Percentiles rank a stretch among this genome's conserved stretches.
Conservation (phyloP, 2,113 vertebrate species). For the Mus pahari region DNA sequence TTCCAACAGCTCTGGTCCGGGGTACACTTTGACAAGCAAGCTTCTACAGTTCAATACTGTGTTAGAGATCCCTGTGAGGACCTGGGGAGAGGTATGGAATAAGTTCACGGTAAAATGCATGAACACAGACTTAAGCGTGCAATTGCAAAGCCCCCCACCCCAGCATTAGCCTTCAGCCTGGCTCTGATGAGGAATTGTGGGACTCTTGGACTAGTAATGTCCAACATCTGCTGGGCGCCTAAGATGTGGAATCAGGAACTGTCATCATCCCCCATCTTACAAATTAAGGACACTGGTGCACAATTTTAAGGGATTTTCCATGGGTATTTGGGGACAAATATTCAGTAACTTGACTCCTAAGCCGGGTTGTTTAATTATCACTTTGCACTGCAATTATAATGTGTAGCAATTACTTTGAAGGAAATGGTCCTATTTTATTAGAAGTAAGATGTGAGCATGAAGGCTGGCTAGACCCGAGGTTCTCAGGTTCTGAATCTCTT, state of each 20-base stretch:
- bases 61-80: neutral
- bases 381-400: neutral
- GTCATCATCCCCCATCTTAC: conserved; percentile 37
- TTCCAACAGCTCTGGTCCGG: neutral
- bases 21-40: neutral
- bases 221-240: neutral
- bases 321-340: neutral
- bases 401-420: conserved; percentile 18
- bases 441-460: conserved; percentile 17
- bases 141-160: neutral
- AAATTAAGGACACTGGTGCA: neutral
- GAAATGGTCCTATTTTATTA: neutral
- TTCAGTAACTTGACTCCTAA: neutral
- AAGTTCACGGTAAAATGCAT: neutral
- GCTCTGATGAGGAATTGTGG: neutral
- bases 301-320: conserved; percentile 23
- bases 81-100: neutral
- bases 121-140: neutral
- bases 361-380: neutral
- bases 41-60: neutral
- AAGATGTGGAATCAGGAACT: neutral
- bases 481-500: neutral
- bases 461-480: neutral
- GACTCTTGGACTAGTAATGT: neutral
- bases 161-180: neutral